Conservation (phyloP, 2,888 invertebrate genomes). For the Diloba caeruleocephala region DNA sequence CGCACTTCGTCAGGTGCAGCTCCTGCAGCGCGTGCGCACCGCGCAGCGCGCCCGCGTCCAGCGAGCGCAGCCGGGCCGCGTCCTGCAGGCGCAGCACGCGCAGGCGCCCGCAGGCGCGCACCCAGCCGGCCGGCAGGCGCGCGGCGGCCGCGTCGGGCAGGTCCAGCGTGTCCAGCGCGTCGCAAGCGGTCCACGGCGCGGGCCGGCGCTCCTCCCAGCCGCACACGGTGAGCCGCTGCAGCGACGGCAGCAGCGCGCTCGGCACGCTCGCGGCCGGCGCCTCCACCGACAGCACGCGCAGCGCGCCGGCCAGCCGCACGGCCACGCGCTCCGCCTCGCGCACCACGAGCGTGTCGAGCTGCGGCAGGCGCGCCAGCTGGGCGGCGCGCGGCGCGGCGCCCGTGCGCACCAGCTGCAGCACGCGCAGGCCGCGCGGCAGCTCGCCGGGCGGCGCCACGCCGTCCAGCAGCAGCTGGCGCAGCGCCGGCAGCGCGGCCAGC, state of each 20-base stretch:
- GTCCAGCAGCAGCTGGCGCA: slow-evolving; percentile 20
- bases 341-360: slow-evolving; percentile 14
- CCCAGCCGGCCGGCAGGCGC: slow-evolving; percentile 35
- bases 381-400: slow-evolving; percentile 11
- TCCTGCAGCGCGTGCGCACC: slow-evolving; percentile 35
- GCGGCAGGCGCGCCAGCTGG: slow-evolving; percentile 16
- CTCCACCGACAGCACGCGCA: slow-evolving; percentile 21
- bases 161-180: slow-evolving; percentile 1
- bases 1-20: slow-evolving; percentile 22
- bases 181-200: slow-evolving; percentile 38
- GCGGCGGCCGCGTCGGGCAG: background rate
- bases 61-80: slow-evolving; percentile 24
- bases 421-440: slow-evolving; percentile 13
- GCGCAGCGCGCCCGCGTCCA: slow-evolving; percentile 14
- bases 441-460: slow-evolving; percentile 9
- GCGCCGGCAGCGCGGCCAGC: slow-evolving; percentile 71
- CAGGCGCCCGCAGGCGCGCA: slow-evolving; percentile 34
- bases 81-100: slow-evolving; percentile 7
- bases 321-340: slow-evolving; percentile 9
- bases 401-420: slow-evolving; percentile 22
- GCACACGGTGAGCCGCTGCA: slow-evolving; percentile 23
- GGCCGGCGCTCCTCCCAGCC: slow-evolving; percentile 32
- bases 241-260: slow-evolving; percentile 28
- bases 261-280: slow-evolving; percentile 17
- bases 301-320: slow-evolving; percentile 14